These are phyloP conservation scores for Collichthys lucidus DNA, from an alignment of 2,113 vertebrate genomes.

Conservation along the genomic window DNA sequence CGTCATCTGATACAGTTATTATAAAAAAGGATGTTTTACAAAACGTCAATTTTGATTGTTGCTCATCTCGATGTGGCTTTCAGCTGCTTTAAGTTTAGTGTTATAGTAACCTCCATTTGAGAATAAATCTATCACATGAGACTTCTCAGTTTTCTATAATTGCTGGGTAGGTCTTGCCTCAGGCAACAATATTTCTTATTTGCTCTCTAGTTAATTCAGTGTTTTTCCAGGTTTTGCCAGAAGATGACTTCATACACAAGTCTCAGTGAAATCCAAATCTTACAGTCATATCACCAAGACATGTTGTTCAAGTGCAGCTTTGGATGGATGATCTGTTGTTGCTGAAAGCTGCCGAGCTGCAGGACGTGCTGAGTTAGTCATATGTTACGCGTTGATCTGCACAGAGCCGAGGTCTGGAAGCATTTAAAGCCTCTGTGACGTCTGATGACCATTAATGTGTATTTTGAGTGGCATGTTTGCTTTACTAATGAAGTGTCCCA, in stretches of 20 bases:
- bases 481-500: constrained; percentile 24
- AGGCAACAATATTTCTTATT: neutral
- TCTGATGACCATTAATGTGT: constrained; percentile 41
- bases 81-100: too few species aligned
- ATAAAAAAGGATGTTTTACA: too few species aligned
- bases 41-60: neutral
- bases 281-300: neutral
- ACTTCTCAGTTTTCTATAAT: too few species aligned
- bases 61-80: neutral
- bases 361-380: constrained; percentile 3
- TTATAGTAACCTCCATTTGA: too few species aligned
- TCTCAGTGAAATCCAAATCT: neutral
- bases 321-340: constrained; percentile 2
- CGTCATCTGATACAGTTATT: too few species aligned
- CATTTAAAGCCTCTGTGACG: constrained; percentile 36
- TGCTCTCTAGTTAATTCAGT: neutral
- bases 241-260: neutral
- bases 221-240: neutral
- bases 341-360: constrained; percentile 12
- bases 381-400: neutral
- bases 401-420: constrained; percentile 37
- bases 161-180: too few species aligned
- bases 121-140: too few species aligned
- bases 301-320: neutral
- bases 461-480: constrained; percentile 44